Evolutionary conservation across 2,797 vertebrate genomes (phyloP).

Genomic region (Todus mexicanus): DNA sequence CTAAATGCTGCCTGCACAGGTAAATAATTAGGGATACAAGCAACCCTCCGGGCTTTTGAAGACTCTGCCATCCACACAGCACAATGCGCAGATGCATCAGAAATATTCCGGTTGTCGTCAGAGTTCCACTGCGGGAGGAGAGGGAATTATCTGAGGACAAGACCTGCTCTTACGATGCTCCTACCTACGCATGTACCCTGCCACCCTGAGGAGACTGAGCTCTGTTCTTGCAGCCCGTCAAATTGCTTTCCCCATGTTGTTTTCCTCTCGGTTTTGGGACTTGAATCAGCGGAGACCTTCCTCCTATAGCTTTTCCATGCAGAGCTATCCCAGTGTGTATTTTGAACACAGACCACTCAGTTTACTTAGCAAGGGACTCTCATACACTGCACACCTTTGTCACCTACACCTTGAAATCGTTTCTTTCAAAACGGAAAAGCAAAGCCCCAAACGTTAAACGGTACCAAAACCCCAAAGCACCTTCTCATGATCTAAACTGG

Average conservation of each 20-base stretch:
- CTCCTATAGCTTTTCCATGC: neutral
- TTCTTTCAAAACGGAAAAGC: neutral
- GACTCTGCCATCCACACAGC: neutral
- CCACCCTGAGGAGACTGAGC: neutral
- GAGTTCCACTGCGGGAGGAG: neutral
- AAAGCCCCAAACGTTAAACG: neutral
- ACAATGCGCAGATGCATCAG: neutral
- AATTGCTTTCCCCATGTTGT: neutral
- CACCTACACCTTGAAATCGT: neutral
- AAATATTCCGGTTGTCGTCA: neutral
- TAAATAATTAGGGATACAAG: neutral
- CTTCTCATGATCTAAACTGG: neutral
- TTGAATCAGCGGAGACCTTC: neutral
- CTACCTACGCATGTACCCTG: neutral
- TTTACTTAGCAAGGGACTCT: neutral
- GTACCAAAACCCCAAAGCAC: neutral
- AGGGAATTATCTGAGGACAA: neutral
- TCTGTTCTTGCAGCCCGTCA: neutral
- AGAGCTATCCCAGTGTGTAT: neutral
- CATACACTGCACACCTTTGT: neutral
- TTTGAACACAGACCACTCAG: neutral
- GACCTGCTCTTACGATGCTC: neutral
- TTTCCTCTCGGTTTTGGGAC: neutral
- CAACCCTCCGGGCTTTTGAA: neutral
- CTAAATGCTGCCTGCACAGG: slow-evolving; percentile 4